Evolutionary conservation across 2,888 invertebrate species (phyloP).

Genomic region (Drosophila incognita): DNA sequence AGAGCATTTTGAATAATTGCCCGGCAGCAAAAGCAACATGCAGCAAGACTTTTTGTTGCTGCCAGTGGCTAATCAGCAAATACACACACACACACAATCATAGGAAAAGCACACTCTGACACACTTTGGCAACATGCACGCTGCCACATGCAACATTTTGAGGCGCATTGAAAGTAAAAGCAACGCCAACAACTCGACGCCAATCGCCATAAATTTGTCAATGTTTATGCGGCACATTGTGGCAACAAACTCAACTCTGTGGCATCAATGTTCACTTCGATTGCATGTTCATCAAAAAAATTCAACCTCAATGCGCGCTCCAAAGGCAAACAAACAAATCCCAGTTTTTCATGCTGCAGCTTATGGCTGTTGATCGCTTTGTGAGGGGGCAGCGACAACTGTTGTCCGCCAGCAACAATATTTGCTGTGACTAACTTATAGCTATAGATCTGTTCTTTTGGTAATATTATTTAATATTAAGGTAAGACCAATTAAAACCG

Average conservation of each 20-base stretch:
- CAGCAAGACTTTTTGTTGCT: constrained; percentile 34
- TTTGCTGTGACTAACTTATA: constrained; percentile 1
- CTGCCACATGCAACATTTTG: constrained; percentile 63
- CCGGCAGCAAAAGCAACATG: constrained; percentile 43
- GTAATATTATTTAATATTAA: not conserved
- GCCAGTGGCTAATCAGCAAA: constrained; percentile 64
- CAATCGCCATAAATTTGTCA: constrained; percentile 62
- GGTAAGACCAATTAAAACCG: not conserved
- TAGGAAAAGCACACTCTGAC: constrained; percentile 9
- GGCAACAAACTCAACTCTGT: constrained; percentile 1
- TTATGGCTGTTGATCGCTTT: not conserved
- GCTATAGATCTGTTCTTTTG: not conserved
- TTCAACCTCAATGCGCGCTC: constrained; percentile 19
- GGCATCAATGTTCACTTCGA: constrained; percentile 29
- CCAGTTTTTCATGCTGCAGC: not conserved
- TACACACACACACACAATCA: constrained; percentile 9
- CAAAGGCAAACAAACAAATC: constrained; percentile 38
- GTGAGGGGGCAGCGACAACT: constrained; percentile 10
- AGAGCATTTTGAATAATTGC: constrained; percentile 73
- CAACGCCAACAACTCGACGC: constrained; percentile 30
- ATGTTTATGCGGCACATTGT: constrained; percentile 32
- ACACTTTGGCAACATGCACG: constrained; percentile 35
- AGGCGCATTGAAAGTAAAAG: constrained; percentile 60
- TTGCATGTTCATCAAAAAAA: constrained; percentile 67
- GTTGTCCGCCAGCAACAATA: constrained; percentile 7